Evolutionary conservation across 2,888 invertebrate species (phyloP), one percentile per base, ranked within the genome.

Genomic region (Myopa tessellatipennis): DNA sequence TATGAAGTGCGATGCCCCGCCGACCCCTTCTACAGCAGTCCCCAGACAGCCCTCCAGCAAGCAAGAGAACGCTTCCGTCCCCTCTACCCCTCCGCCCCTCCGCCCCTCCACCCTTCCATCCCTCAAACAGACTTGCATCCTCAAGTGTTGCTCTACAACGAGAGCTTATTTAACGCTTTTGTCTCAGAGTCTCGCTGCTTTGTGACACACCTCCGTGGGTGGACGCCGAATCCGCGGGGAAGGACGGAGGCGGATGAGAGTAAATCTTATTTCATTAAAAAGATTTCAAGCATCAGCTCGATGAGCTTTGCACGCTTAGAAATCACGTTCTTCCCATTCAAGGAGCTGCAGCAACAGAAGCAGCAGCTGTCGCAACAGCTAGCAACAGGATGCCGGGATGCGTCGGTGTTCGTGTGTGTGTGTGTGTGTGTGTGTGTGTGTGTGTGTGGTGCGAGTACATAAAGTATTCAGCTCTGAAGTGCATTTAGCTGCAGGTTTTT

Each of bases 251-350:
- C 18, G 65, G 36, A 36, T 67, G 55, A 52, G 45, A 52, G 55
- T 36, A 67, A 68, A 75, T 69, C 68, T 58, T 68, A 75, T 75
- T 75, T 75, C 69, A 75, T 69, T 75, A 75, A 75, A 75, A 75
- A 60, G 69, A 75, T 69, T 75, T 75, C 58, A 69, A 75, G 74
- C 74, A 74, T 52, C 75, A 40, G 61, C 68, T 68, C 60, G 75
- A 75, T 69, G 75, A 75, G 75, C 69, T 60, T 75, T 60, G 69
- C 58, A 69, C 69, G 75, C 68, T 69, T 75, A 58, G 38, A 75
- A 75, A 75, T 75, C 75, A 75, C 75, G 75, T 75, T 68, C 69
- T 55, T 40, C 34, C 26, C 60, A 26, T 26, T 75, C 75, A 60
- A 79, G 79, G 73, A 73, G 55, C 65, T 74, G 74, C 71, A 74